Evolutionary conservation across 1,140 invertebrate genomes (phyloP).

Genomic region (Hyposmocoma kahamanoa): DNA sequence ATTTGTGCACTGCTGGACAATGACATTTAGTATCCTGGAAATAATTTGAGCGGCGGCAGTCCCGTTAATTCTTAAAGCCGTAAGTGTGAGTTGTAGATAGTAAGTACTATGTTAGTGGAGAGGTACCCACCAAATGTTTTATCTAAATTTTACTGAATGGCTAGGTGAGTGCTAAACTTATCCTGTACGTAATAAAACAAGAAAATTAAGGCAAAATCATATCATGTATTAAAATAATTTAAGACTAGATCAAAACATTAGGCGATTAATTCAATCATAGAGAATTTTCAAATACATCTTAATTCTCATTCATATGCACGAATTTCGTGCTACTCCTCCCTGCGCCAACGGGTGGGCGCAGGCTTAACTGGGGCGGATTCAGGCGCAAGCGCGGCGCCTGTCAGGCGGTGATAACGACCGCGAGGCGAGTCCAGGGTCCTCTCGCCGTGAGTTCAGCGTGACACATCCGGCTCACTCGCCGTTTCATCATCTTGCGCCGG

Average conservation of each 20-base stretch:
- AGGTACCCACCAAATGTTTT: no score
- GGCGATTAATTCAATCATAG: constrained; percentile 44
- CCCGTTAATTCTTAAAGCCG: no score
- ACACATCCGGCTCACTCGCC: constrained; percentile 50
- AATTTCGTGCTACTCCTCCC: constrained; percentile 57
- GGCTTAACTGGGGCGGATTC: constrained; percentile 19
- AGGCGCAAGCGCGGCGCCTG: constrained; percentile 31
- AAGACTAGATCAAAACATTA: constrained; percentile 61
- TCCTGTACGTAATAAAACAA: neutral
- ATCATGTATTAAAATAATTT: constrained; percentile 33
- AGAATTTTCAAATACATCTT: no score
- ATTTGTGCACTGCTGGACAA: no score
- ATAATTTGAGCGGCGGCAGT: no score
- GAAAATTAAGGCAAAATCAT: no score
- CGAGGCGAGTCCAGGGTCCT: constrained; percentile 49
- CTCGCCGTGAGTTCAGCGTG: constrained; percentile 50
- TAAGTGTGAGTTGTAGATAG: no score
- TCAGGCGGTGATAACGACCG: constrained; percentile 46
- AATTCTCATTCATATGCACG: constrained; percentile 53
- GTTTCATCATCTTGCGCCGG: constrained; percentile 26
- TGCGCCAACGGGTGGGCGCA: constrained; percentile 34
- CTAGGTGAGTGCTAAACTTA: neutral
- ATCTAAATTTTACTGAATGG: no score
- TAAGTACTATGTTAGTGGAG: no score
- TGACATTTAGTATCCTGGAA: no score